Evolutionary conservation across 1,140 invertebrate genomes (phyloP), one percentile per base, ranked within the genome.

Genomic region (Agrypnia vestita): DNA sequence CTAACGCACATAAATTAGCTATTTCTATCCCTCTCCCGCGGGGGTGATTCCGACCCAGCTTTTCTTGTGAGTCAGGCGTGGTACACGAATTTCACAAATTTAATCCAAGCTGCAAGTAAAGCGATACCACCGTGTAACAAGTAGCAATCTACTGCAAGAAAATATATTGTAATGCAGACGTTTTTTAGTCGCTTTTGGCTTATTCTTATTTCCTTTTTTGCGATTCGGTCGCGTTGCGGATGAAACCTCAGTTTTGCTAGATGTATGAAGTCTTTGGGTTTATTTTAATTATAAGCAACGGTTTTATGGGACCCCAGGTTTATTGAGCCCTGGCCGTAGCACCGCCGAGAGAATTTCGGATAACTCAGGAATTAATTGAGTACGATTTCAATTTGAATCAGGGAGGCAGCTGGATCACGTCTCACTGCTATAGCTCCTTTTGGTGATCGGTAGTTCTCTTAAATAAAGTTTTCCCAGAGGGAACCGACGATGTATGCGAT

Each of bases 271-370:
- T 55, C 71, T 74, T 74, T 44, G 77, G 77, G 82, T 78, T 77
- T 71, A 76, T 83, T 83, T 83, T 83, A 83, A 83, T 83, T 83
- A 83, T 83, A 83, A 80, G 75, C 82, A 80, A 83, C 79, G 75
- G 79, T 75, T 82, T 82, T 82, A 82, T 82, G 74, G 75, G 55
- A 55, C 74, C 49, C 56, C 74, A 67, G 74, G 78, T 83, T 83
- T 83, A 83, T 83, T 69, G 62, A 59, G 64, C 77, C 71, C 56
- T 75, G 15, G 11, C 71, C 47, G 35, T 19, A 73, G 64, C 10
- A 72, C 35, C 64, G 17, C 21, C 49, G 64, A 74, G 71, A 74
- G 51, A 44, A 71, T 71, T 74, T 55, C 51, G 71, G 71, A 74
- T 74, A 74, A 74, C 46, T 78, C 55, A 46, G 44, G 56, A 76